These are phyloP conservation scores for Callionymus lyra DNA, from an alignment of 2,113 vertebrate species.

Conservation along the genomic window DNA sequence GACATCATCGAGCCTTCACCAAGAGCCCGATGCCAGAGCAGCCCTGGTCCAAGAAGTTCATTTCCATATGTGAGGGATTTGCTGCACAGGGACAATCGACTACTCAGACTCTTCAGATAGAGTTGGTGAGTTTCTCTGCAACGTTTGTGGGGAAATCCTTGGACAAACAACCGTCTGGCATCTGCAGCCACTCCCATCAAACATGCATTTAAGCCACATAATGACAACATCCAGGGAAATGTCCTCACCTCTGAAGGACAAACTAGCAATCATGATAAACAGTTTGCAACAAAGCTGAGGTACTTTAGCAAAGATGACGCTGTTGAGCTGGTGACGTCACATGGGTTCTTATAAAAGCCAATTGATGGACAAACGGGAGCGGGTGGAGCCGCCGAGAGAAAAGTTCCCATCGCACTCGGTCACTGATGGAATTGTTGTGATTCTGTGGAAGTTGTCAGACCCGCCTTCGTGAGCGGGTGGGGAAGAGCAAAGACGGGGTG, in stretches of 20 bases:
- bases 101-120: background rate
- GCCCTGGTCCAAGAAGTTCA: background rate
- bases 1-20: slow-evolving; percentile 31
- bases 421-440: no score
- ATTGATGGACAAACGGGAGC: no score
- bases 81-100: slow-evolving; percentile 16
- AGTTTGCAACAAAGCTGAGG: no score
- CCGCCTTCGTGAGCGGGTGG: slow-evolving; percentile 17
- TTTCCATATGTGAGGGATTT: slow-evolving; percentile 32
- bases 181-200: slow-evolving; percentile 9
- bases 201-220: slow-evolving; percentile 1
- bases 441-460: slow-evolving; percentile 11
- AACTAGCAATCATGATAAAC: no score
- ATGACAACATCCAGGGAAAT: background rate
- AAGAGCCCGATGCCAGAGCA: slow-evolving; percentile 5
- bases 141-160: slow-evolving; percentile 3
- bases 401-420: no score
- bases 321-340: no score
- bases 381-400: no score
- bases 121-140: no score
- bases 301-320: no score
- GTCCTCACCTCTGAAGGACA: background rate
- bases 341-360: no score
- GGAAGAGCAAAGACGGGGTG: slow-evolving; percentile 5
- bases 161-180: slow-evolving; percentile 22